Evolutionary conservation across 2,113 vertebrate genomes (phyloP).

Genomic region (Gyps fulvus): DNA sequence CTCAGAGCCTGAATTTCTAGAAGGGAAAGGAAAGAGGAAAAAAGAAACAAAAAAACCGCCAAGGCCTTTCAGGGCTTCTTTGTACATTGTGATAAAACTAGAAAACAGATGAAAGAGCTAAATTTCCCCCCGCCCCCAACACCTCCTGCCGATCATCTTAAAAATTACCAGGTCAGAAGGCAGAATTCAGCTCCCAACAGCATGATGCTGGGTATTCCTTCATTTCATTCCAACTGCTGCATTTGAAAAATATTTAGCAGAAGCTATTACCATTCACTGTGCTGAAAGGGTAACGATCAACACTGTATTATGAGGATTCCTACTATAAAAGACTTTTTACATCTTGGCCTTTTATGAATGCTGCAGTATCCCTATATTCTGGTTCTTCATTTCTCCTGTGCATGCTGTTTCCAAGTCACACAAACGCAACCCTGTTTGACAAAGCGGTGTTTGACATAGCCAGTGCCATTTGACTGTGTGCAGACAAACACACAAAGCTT

Average conservation of each 20-base stretch:
- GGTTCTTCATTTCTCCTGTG: neutral
- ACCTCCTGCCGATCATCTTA: neutral
- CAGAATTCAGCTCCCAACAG: neutral
- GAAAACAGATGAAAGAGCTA: neutral
- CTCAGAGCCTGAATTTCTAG: neutral
- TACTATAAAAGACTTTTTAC: neutral
- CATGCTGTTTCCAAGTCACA: neutral
- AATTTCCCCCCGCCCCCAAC: neutral
- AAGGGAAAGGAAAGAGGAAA: neutral
- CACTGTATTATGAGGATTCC: neutral
- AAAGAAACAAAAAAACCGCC: neutral
- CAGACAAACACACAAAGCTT: neutral
- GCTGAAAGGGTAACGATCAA: neutral
- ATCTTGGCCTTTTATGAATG: neutral
- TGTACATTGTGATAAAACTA: neutral
- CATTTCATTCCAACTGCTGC: neutral
- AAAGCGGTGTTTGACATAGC: neutral
- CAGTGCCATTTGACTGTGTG: neutral
- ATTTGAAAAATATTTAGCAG: neutral
- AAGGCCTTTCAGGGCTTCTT: neutral
- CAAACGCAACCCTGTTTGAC: rapidly evolving
- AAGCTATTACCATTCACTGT: neutral
- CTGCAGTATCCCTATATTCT: neutral
- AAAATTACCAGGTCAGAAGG: neutral
- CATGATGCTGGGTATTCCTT: neutral